Evolutionary conservation across 1,140 invertebrate species (phyloP).

Genomic region (Oppia nitens): DNA sequence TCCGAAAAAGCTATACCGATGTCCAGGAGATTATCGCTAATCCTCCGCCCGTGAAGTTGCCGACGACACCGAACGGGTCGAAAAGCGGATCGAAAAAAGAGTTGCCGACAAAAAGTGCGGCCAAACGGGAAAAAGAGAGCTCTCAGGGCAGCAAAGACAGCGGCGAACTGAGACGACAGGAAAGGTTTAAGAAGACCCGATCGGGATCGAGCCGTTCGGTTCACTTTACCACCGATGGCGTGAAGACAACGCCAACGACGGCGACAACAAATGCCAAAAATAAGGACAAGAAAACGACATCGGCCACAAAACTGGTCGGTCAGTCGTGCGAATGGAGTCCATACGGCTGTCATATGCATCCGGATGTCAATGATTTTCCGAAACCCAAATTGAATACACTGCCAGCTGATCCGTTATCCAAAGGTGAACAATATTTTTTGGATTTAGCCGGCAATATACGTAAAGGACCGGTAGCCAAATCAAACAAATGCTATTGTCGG

Average conservation of each 20-base stretch:
- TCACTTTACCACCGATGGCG: not conserved
- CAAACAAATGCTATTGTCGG: constrained; percentile 61
- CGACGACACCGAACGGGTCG: not conserved
- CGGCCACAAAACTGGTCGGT: not conserved
- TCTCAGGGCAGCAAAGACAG: constrained; percentile 4
- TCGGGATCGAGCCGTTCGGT: constrained; percentile 23
- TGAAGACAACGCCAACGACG: not conserved
- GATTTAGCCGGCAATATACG: constrained; percentile 90
- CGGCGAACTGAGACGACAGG: constrained; percentile 14
- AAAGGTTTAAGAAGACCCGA: constrained; percentile 20
- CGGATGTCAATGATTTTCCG: constrained; percentile 60
- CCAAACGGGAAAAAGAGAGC: constrained; percentile 32
- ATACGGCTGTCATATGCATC: constrained; percentile 65
- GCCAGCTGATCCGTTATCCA: constrained; percentile 61
- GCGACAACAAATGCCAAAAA: too few species aligned
- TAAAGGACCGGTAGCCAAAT: constrained; percentile 77
- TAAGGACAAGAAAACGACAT: not conserved
- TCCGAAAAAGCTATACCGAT: constrained; percentile 63
- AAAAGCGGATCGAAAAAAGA: not conserved
- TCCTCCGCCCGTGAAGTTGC: constrained; percentile 32
- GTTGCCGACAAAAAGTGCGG: too few species aligned
- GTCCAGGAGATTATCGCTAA: constrained; percentile 57
- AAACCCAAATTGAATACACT: constrained; percentile 63
- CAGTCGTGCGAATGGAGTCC: constrained; percentile 35
- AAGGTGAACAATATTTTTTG: constrained; percentile 82